Evolutionary conservation across 1,140 invertebrate genomes (phyloP), one percentile per base, ranked within the genome.

Genomic region (Lethrus apterus): DNA sequence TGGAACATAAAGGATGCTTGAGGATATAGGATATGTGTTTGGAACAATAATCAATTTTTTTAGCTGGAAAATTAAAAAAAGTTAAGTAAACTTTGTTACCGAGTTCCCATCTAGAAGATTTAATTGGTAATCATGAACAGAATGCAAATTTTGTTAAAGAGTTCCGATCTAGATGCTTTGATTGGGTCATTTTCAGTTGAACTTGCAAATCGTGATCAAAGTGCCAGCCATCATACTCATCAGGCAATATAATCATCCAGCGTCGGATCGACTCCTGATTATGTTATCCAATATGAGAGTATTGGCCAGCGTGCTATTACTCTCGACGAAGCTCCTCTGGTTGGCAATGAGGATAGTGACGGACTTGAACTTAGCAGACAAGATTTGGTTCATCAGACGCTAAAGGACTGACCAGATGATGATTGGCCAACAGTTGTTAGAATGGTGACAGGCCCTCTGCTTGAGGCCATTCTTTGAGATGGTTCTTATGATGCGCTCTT

Each of bases 391-490:
- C 26, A 63, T 51, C 1, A 52, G 46, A 19, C 66, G 41, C 2
- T 62, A 50, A 0, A 67, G 33, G 2, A 66, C 51, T 1, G 65
- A 69, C 21, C 61, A 56, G 10, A 72, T 60, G 18, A 65, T 64
- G 1, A 72, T 69, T 7, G 69, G 67, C 18, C 68, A 21, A 51
- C 54, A 58, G 13, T 40, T 40, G 5, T n/a, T n/a, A 1, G 36
- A 11, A 14, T 40, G 19, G 1, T 24, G 10, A 3, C 4, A 21
- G 20, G 21, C 36, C 8, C 18, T 21, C 11, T 15, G 2, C 2
- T 40, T 23, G 5, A 21, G 1, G 20, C 0, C 1, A 17, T n/a
- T n/a, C n/a, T n/a, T n/a, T n/a, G 1, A 2, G 33, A 32, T 0
- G 44, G n/a, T 52, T 4, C 50, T 13, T 8, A 10, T 36, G 8